Percentiles rank a stretch among this genome's conserved stretches.
phyloP scores from a whole-genome alignment of 2,888 invertebrate genomes.

The Acanthopleura granulata region DNA sequence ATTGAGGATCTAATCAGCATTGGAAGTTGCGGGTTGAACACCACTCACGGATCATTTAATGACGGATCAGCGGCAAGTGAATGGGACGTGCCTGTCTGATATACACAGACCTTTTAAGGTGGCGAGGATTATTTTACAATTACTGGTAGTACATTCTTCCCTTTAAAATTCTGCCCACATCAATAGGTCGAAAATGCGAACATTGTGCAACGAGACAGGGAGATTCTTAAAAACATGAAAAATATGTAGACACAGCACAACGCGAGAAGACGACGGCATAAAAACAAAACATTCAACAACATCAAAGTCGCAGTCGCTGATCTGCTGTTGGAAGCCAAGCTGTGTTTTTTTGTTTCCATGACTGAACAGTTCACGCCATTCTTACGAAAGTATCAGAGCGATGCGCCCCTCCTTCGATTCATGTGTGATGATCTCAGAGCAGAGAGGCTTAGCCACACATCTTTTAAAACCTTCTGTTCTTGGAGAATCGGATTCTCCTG shows the following conservation, averaged over 20 bases:
- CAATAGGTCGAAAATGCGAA: slow-evolving; percentile 20
- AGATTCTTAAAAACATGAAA: background rate
- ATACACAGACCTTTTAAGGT: too few relatives aligned
- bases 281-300: slow-evolving; percentile 17
- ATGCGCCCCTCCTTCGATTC: slow-evolving; percentile 28
- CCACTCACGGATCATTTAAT: too few relatives aligned
- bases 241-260: too few relatives aligned
- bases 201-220: background rate
- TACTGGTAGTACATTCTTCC: too few relatives aligned
- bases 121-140: too few relatives aligned
- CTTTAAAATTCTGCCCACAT: background rate
- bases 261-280: background rate
- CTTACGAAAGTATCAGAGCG: slow-evolving; percentile 23
- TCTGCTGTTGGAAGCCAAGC: background rate
- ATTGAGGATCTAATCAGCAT: too few relatives aligned
- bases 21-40: too few relatives aligned
- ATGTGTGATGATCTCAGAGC: slow-evolving; percentile 4
- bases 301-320: background rate
- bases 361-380: slow-evolving; percentile 21
- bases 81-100: too few relatives aligned
- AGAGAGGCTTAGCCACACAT: too few relatives aligned
- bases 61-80: too few relatives aligned
- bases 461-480: too few relatives aligned
- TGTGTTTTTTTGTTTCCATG: slow-evolving; percentile 21
- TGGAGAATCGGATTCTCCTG: too few relatives aligned